Percentiles rank a stretch among this genome's conserved stretches.
Evolutionary conservation across 2,888 invertebrate genomes (phyloP).

Genomic region (Brachylomia viminalis): DNA sequence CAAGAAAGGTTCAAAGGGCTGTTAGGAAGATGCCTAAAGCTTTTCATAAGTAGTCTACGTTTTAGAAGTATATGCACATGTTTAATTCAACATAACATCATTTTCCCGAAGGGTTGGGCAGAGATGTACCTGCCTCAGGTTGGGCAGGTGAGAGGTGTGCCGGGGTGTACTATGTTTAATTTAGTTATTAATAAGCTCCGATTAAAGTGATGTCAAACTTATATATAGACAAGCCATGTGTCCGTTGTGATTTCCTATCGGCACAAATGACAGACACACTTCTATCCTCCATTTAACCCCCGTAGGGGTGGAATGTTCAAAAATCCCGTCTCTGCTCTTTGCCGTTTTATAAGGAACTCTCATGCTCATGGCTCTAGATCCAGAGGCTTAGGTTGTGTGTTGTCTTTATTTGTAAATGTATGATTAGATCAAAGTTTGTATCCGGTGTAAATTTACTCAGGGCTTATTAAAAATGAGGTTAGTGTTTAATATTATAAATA

Average conservation of each 20-base stretch:
- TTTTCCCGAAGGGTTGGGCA: no score
- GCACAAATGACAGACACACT: neutral
- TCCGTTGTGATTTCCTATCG: neutral
- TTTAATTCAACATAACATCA: neutral
- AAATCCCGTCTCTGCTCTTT: neutral
- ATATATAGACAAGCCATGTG: neutral
- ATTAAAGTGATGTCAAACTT: neutral
- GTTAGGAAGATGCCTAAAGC: constrained; percentile 65
- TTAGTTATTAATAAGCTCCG: neutral
- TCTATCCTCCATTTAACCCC: neutral
- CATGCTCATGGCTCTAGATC: neutral
- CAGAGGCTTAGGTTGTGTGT: neutral
- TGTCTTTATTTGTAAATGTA: neutral
- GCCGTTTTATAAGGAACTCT: neutral
- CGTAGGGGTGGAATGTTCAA: neutral
- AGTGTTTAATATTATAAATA: neutral
- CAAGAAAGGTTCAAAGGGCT: constrained; percentile 56
- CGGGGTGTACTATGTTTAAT: neutral
- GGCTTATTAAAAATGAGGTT: neutral
- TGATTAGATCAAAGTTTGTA: no score
- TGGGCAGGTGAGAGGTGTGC: no score
- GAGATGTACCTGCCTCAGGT: no score
- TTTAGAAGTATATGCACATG: neutral
- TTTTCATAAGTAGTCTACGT: constrained; percentile 63
- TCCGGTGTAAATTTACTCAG: neutral